Conservation (phyloP, 2,113 vertebrate species). For the Caloenas nicobarica region DNA sequence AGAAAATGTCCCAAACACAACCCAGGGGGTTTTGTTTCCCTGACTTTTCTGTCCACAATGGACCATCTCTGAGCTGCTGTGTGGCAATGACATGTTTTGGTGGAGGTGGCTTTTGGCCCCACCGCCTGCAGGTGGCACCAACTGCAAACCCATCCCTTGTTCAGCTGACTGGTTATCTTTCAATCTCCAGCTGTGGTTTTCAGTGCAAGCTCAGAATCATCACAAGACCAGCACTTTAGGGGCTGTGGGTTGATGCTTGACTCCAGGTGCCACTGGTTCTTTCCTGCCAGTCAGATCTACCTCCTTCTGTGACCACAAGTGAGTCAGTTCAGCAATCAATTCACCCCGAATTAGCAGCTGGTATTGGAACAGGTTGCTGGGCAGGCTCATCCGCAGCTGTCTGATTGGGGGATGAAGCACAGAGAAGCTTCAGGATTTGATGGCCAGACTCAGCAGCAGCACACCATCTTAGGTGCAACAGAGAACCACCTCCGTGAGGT, state of each 20-base stretch:
- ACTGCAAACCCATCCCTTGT: background rate
- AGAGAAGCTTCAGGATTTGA: background rate
- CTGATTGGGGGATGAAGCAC: background rate
- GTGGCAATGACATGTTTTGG: background rate
- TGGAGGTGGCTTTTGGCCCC: background rate
- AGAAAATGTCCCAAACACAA: background rate
- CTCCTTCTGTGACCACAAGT: background rate
- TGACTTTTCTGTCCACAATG: background rate
- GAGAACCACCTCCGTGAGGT: background rate
- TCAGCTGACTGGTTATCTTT: background rate
- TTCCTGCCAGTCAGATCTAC: background rate
- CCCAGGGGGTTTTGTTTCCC: background rate
- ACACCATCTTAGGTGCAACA: no score
- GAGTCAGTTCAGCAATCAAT: background rate
- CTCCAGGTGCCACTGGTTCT: background rate
- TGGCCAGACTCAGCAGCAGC: background rate
- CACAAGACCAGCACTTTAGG: background rate
- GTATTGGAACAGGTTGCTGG: background rate
- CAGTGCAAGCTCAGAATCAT: background rate
- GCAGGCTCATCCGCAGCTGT: background rate
- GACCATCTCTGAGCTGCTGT: background rate
- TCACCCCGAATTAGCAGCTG: background rate
- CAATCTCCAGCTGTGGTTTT: background rate
- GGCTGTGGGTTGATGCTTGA: background rate
- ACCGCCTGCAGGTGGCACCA: background rate